phyloP scores from a whole-genome alignment of 2,113 vertebrate species.

The Sterrhoptilus dennistouni region DNA sequence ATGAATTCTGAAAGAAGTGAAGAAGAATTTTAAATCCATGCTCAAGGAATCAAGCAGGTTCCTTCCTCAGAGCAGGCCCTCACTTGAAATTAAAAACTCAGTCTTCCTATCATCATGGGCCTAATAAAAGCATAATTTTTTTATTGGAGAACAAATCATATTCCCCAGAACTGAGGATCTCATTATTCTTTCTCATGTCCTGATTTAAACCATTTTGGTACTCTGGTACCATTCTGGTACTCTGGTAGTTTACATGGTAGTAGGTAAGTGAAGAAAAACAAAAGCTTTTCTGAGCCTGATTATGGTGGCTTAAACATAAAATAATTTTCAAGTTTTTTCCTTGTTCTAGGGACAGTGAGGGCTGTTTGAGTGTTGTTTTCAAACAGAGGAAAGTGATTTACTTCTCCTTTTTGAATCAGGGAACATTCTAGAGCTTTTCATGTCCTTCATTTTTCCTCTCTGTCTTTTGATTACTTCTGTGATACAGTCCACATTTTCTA shows the following conservation, averaged over 20 bases:
- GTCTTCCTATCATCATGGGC: neutral
- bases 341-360: neutral
- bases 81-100: neutral
- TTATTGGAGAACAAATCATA: neutral
- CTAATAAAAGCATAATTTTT: neutral
- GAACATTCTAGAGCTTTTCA: neutral
- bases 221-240: neutral
- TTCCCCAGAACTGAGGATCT: neutral
- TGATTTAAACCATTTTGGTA: neutral
- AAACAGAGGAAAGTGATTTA: neutral
- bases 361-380: neutral
- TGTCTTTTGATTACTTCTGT: neutral
- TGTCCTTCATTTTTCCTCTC: fast-evolving
- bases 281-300: neutral
- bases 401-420: neutral
- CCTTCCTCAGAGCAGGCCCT: neutral
- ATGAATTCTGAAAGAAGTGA: neutral
- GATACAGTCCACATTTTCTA: neutral
- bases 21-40: neutral
- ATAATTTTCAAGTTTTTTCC: neutral
- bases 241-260: neutral
- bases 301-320: neutral
- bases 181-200: neutral
- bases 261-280: neutral
- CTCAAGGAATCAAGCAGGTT: neutral